Evolutionary conservation across 2,888 invertebrate species (phyloP), one percentile per base, ranked within the genome.

Genomic region (Drosophila monieri): DNA sequence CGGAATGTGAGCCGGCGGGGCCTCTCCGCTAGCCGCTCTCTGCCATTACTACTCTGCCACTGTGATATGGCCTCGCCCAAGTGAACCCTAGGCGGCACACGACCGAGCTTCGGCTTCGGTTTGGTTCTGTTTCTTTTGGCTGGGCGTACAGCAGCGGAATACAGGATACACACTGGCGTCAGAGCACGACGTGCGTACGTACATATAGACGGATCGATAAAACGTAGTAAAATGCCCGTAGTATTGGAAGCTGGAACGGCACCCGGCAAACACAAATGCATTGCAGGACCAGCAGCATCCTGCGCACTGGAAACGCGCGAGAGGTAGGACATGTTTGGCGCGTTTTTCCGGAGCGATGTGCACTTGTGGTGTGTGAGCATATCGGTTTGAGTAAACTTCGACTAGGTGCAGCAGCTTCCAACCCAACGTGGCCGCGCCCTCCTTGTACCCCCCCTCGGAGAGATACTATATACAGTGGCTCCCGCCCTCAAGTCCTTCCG

Each of bases 271-370:
- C 21, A 35, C 35, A 37, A 5, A 44, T 62, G 48, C 61, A 32
- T 6, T 18, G 10, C 18, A 23, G 48, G 27, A 8, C 30, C 43
- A 12, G 9, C 70, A 41, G 56, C 62, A 78, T 80, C 85, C 85
- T 89, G 86, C 89, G 85, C 89, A 89, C 89, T 89, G 89, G 85
- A 86, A 89, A 84, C 73, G 57, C 67, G 67, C 74, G 89, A 87
- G 89, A 89, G 89, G 89, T 89, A 89, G 89, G 89, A 86, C 89
- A 89, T 89, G 89, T 89, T 89, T 89, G 89, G 89, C 89, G 89
- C 89, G 89, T 80, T 81, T 87, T 84, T 84, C 77, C 72, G 70
- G 76, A 54, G n/a, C 21, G 53, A 23, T 64, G 49, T 53, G 58
- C 67, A 44, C 25, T 46, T 30, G 51, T 56, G 18, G 46, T n/a